phyloP scores from a whole-genome alignment of 2,113 vertebrate genomes.

The mouse (Mus musculus) region GRCm39 chr5:149174501-149175000 shows the following conservation, averaged over 20 bases:
- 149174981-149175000: background rate
- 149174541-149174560: background rate
- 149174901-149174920: background rate
- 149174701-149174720: background rate
- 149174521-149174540: background rate
- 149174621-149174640: background rate
- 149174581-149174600: background rate
- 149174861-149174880: background rate
- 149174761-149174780: background rate
- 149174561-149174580: background rate
- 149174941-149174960: background rate
- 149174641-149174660: background rate
- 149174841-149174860: background rate
- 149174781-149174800: too few relatives aligned
- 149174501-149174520: background rate
- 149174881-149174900: background rate
- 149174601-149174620: background rate
- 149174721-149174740: background rate
- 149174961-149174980: background rate
- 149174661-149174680: too few relatives aligned
- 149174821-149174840: background rate
- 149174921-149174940: background rate
- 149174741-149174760: background rate
- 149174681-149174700: background rate
- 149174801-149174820: background rate